Base-by-base conservation (phyloP, 2,888 invertebrate genomes). In the Beris chalybata region DNA sequence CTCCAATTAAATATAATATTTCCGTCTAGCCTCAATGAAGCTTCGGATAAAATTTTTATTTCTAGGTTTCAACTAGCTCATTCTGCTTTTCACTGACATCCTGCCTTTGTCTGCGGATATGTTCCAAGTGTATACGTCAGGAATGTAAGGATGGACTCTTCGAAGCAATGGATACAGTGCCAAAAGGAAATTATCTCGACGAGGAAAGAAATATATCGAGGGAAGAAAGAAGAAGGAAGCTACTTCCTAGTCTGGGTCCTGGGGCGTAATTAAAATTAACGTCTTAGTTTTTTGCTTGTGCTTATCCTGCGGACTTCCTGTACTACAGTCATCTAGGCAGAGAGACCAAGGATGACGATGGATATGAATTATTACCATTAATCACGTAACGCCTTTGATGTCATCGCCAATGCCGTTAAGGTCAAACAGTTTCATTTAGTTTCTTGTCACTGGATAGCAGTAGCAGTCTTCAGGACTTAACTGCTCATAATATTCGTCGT, bases 331-430 rank as follows among this genome's bases (percentile, higher is more conserved):
- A 38, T 38, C 38, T 7, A 38, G 38, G 38, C 5, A 5, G 5
- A 38, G 38, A 6, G 12, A 48, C 7, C 38, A 38, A 38, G 38
- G 38, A 7, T 38, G 38, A 38, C 53, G 12, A 22, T 53, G 13
- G 63, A 52, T 38, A 52, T 32, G 44, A 63, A 43, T 63, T 53
- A 63, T 63, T 63, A 63, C 63, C 63, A 63, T 63, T 63, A 63
- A 63, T 63, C 63, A 63, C 63, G 63, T 63, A 63, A 63, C 53
- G 50, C 43, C 53, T 50, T 63, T 63, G 61, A 61, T 61, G 61
- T 45, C 61, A 61, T 61, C 61, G 48, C 61, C 61, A 61, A 32
- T 50, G 48, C 50, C 61, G 52, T 61, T 61, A 50, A 45, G 58
- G 58, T 58, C 47, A 47, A 58, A 58, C 45, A 45, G 45, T 48